A percentile compares a stretch with the other conserved stretches of the same genome.
Evolutionary conservation across 2,797 vertebrate genomes (phyloP).

Genomic region (Enteromius fasciolatus): DNA sequence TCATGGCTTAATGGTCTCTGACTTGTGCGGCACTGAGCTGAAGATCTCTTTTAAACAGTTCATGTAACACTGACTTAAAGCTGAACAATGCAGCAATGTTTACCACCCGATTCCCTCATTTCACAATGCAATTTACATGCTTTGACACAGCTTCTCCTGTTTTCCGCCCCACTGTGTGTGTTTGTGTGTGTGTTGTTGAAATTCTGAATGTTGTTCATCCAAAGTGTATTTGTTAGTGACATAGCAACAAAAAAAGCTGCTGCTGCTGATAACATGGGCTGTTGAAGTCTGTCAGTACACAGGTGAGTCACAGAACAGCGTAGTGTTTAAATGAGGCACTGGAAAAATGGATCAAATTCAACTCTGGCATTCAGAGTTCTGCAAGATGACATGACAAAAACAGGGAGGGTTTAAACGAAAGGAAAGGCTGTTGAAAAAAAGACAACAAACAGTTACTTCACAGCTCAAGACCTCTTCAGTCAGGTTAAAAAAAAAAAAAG

Average conservation of each 20-base stretch:
- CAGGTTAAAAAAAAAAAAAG: conserved; percentile 52
- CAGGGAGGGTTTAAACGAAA: conserved; percentile 5
- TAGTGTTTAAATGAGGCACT: conserved; percentile 55
- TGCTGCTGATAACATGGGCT: conserved; percentile 3
- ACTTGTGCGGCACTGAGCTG: conserved; percentile 4
- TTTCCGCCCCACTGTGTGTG: conserved; percentile 24
- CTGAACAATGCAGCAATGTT: conserved; percentile 48
- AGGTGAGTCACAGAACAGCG: conserved; percentile 43
- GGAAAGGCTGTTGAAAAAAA: neutral
- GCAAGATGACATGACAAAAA: conserved; percentile 32
- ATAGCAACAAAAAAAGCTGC: conserved; percentile 10
- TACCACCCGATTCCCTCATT: conserved; percentile 20
- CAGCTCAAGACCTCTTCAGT: conserved; percentile 60
- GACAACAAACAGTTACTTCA: conserved; percentile 51
- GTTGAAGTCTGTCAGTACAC: conserved; percentile 44
- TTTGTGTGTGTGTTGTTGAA: conserved; percentile 9
- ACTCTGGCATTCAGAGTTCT: conserved; percentile 43
- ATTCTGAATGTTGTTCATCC: conserved; percentile 33
- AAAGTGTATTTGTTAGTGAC: conserved; percentile 41
- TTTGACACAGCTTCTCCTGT: conserved; percentile 23
- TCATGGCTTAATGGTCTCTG: conserved; percentile 21
- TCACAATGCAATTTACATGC: conserved; percentile 39
- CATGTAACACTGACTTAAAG: conserved; percentile 61
- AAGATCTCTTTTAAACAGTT: conserved; percentile 41
- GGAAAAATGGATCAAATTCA: conserved; percentile 47